Evolutionary conservation across 2,113 vertebrate genomes (phyloP).

Genomic region (Scomber colias): DNA sequence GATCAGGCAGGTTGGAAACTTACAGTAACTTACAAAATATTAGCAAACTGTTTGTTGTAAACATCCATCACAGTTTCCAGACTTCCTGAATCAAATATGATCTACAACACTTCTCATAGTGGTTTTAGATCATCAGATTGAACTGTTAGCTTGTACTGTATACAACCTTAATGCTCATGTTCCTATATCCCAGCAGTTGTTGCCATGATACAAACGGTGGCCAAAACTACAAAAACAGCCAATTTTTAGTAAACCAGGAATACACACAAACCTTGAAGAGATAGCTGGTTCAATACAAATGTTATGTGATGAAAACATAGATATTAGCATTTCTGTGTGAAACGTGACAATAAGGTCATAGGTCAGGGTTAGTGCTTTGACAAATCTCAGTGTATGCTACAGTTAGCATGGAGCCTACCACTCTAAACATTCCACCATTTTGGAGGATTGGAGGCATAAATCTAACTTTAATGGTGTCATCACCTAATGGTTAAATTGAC

Average conservation of each 20-base stretch:
- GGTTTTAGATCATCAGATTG: background rate
- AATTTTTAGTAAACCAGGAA: background rate
- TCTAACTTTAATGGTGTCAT: background rate
- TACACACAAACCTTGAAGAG: background rate
- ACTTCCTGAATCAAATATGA: background rate
- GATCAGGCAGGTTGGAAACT: no score
- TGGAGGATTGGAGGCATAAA: background rate
- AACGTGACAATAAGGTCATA: background rate
- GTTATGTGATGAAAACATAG: background rate
- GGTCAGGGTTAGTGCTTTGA: background rate
- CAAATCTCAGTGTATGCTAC: background rate
- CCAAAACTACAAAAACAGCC: background rate
- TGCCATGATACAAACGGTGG: background rate
- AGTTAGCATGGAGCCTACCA: background rate
- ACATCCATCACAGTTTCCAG: background rate
- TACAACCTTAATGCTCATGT: background rate
- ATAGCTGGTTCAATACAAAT: background rate
- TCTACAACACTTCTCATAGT: no score
- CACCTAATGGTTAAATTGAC: background rate
- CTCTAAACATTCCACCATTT: background rate
- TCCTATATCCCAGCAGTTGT: background rate
- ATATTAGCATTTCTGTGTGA: background rate
- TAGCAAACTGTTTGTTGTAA: background rate
- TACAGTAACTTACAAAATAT: no score
- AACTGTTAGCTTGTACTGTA: background rate